phyloP scores from a whole-genome alignment of 1,140 invertebrate genomes.

The Limonius californicus region DNA sequence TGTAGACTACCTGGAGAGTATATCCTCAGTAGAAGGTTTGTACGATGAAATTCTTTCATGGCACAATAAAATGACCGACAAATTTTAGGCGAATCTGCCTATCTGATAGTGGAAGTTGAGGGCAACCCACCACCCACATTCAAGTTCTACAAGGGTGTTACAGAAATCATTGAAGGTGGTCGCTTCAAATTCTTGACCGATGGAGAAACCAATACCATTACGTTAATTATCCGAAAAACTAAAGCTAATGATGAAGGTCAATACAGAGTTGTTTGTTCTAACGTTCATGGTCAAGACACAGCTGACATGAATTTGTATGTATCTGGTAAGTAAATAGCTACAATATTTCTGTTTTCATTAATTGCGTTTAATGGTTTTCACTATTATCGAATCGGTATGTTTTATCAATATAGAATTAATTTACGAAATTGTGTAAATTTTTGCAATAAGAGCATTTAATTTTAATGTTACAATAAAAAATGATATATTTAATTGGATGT shows the following conservation, averaged over 20 bases:
- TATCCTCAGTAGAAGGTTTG: constrained; percentile 86
- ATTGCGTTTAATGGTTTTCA: too few relatives aligned
- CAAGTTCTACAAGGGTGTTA: constrained; percentile 87
- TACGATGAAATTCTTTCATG: too few relatives aligned
- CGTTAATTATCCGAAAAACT: constrained; percentile 91
- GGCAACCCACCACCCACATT: constrained; percentile 92
- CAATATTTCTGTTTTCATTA: background rate
- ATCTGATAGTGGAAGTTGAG: constrained; percentile 83
- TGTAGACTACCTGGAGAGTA: constrained; percentile 85
- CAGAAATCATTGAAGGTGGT: constrained; percentile 88
- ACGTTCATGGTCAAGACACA: constrained; percentile 90
- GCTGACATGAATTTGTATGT: constrained; percentile 95
- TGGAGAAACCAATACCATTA: constrained; percentile 83
- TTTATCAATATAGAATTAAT: too few relatives aligned
- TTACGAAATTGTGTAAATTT: too few relatives aligned
- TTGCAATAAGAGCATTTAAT: too few relatives aligned
- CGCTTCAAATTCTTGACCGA: constrained; percentile 90
- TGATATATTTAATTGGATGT: too few relatives aligned
- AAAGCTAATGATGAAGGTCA: constrained; percentile 97
- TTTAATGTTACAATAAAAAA: too few relatives aligned
- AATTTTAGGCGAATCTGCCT: constrained; percentile 78
- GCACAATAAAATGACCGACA: constrained; percentile 17
- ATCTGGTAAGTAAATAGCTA: constrained; percentile 65
- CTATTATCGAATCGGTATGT: too few relatives aligned
- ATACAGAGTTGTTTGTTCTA: constrained; percentile 90